Evolutionary conservation across 2,797 vertebrate species (phyloP), one percentile per base, ranked within the genome.

Genomic region (Mormyrus hasselquistii): DNA sequence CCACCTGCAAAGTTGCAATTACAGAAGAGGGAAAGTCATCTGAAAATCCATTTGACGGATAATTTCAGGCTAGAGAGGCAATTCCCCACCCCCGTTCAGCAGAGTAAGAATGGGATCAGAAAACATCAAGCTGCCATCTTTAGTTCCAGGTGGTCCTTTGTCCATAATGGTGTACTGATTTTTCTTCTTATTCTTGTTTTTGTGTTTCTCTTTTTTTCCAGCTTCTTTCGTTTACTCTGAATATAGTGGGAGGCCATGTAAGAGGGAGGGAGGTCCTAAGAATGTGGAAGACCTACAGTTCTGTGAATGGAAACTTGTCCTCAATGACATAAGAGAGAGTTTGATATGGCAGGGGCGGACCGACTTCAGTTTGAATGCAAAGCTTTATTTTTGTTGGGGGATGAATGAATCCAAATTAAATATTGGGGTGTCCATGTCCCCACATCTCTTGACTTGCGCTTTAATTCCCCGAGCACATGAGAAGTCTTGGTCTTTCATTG

Each of bases 91-190:
- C 29, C 19, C 9, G 65, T 65, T 53, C 57, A 84, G 50, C 29
- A 52, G 82, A 59, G 52, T 44, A 62, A 89, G 22, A 52, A 88
- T 73, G 88, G 22, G 16, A 91, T 92, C 92, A n/a, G 62, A 1
- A 88, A 90, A 89, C 92, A 93, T 93, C 93, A 93, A 53, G 86
- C 91, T 93, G 92, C 94, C 93, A 93, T 94, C 92, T 93, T 55
- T 57, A 91, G 91, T 93, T 90, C 92, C 93, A 94, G 94, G 94
- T 94, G 94, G 92, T 90, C 91, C 88, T 93, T 94, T 94, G 93
- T 95, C 91, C 92, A 41, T 92, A 91, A 93, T 92, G 91, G 93
- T 94, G 91, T 93, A 95, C 94, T 94, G 94, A 94, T 95, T 94
- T 92, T 90, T 87, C 86, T 90, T 92, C 92, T 94, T 93, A 90